Evolutionary conservation across 1,140 invertebrate genomes (phyloP).

Genomic region (Akabosia matsudoensis): DNA sequence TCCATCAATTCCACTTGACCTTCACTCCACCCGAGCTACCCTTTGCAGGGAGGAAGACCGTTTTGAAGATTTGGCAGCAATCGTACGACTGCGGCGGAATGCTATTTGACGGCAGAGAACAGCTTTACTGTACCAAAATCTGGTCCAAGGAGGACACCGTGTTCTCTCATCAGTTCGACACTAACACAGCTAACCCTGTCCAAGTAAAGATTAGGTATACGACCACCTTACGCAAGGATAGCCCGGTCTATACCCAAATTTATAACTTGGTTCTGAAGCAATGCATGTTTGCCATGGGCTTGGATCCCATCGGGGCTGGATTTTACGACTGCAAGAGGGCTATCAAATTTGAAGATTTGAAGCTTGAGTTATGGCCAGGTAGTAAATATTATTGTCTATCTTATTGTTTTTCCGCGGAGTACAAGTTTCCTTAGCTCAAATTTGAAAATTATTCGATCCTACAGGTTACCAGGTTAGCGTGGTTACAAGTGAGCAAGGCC

Average conservation of each 20-base stretch:
- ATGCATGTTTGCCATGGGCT: slow-evolving; percentile 58
- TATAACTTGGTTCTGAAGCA: slow-evolving; percentile 60
- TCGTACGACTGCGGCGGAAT: no score
- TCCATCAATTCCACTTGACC: no score
- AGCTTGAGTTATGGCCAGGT: slow-evolving; percentile 65
- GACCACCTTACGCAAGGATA: background rate
- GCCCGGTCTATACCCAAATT: background rate
- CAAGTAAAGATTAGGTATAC: background rate
- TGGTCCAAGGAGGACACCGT: background rate
- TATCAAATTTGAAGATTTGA: slow-evolving; percentile 52
- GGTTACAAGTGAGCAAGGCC: slow-evolving; percentile 66
- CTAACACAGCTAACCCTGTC: no score
- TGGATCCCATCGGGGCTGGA: slow-evolving; percentile 59
- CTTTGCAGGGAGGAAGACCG: no score
- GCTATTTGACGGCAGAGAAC: background rate
- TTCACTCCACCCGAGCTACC: no score
- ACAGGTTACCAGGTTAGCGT: slow-evolving; percentile 71
- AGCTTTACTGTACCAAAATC: background rate
- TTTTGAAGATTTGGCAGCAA: no score
- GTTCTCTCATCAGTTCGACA: no score
- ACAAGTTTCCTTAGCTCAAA: slow-evolving; percentile 67
- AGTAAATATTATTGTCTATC: no score
- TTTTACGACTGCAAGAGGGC: slow-evolving; percentile 46
- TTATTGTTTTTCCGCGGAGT: no score
- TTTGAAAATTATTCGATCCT: slow-evolving; percentile 47